A percentile compares a stretch with the other conserved stretches of the same genome.
Conservation (phyloP, 2,797 vertebrate genomes). For the Anguilla obscura region DNA sequence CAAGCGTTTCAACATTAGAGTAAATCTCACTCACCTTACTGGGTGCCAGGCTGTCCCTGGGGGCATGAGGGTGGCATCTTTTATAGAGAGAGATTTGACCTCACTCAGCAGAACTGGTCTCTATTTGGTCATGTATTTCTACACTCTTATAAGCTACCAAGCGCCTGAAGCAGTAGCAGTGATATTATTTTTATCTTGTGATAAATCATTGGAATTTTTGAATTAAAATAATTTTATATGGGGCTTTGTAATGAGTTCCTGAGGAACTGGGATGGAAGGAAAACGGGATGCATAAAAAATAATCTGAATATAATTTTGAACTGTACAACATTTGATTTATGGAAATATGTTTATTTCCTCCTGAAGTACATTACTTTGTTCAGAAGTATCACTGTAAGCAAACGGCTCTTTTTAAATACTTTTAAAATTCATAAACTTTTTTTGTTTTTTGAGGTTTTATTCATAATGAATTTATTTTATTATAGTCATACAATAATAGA, state of each 20-base stretch:
- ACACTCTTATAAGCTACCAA: conserved; percentile 31
- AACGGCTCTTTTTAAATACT: neutral
- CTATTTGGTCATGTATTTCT: conserved; percentile 63
- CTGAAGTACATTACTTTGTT: neutral
- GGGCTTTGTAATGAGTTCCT: neutral
- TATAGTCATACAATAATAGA: neutral
- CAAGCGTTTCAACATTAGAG: neutral
- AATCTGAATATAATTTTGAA: too few relatives aligned
- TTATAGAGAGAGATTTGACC: conserved; percentile 56
- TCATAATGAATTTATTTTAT: neutral
- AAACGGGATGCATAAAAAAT: neutral
- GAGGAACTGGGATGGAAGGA: neutral
- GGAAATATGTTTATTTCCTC: neutral
- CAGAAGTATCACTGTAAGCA: neutral
- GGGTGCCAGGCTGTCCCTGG: conserved; percentile 53
- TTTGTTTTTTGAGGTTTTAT: neutral
- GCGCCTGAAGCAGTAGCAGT: neutral
- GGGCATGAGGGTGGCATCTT: conserved; percentile 52
- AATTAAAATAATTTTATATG: neutral
- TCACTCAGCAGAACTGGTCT: conserved; percentile 49
- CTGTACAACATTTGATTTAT: neutral
- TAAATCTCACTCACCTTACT: conserved; percentile 61
- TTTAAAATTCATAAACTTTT: neutral
- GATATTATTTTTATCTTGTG: conserved; percentile 8
- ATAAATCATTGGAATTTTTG: neutral